Conservation (phyloP, 2,797 vertebrate species). For the Microctenopoma stevenorrisi region DNA sequence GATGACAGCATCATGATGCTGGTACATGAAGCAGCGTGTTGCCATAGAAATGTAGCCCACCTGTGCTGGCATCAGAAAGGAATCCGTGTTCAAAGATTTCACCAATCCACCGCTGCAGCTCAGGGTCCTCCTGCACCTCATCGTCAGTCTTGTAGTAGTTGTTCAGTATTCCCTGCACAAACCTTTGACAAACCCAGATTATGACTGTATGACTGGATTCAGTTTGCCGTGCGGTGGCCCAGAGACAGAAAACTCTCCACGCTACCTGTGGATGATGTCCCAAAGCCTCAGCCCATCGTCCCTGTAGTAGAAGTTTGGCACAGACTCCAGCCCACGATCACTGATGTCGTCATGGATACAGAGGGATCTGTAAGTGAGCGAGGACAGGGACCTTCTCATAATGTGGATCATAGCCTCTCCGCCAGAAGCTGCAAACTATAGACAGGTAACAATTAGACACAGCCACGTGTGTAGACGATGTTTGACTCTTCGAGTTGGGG, state of each 20-base stretch:
- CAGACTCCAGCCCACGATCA: conserved; percentile 58
- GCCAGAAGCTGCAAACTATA: conserved; percentile 64
- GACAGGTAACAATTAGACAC: neutral
- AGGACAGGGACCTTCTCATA: conserved; percentile 51
- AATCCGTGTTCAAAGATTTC: conserved; percentile 67
- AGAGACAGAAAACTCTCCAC: neutral
- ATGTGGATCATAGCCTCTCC: conserved; percentile 42
- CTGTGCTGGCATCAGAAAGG: conserved; percentile 36
- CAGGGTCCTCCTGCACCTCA: conserved; percentile 57
- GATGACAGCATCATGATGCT: too few species aligned
- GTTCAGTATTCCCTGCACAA: conserved; percentile 52
- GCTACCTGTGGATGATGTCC: conserved; percentile 80
- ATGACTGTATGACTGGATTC: too few species aligned
- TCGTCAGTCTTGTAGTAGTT: conserved; percentile 58
- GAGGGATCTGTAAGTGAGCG: conserved; percentile 71
- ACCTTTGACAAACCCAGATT: conserved; percentile 40
- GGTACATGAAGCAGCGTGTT: neutral
- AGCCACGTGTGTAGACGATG: neutral
- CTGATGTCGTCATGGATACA: conserved; percentile 69
- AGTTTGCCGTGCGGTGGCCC: too few species aligned
- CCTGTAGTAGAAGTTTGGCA: conserved; percentile 85
- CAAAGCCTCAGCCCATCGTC: conserved; percentile 85
- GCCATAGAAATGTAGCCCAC: conserved; percentile 21
- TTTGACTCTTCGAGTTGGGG: neutral
- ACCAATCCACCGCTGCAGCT: conserved; percentile 67